phyloP scores from a whole-genome alignment of 2,888 invertebrate genomes.

The Augochlorella aurata region DNA sequence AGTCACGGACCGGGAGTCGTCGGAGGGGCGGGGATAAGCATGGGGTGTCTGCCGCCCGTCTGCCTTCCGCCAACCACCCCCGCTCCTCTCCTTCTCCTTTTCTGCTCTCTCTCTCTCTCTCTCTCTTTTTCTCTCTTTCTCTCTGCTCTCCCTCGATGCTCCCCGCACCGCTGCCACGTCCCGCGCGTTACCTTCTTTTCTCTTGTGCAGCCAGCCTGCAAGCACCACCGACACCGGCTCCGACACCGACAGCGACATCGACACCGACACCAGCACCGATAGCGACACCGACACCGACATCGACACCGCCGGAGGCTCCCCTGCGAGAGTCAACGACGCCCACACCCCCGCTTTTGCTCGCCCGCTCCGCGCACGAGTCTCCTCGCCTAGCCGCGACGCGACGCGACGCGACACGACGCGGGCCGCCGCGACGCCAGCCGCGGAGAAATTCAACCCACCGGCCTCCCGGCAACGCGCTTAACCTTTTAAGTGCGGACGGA shows the following conservation, averaged over 20 bases:
- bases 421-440: conserved; percentile 30
- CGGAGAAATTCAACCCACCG: conserved; percentile 60
- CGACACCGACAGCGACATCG: conserved; percentile 35
- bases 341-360: not conserved
- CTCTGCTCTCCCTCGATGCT: not conserved
- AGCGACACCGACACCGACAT: conserved; percentile 26
- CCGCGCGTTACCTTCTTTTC: conserved; percentile 22
- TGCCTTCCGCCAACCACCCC: conserved; percentile 77
- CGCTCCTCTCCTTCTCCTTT: conserved; percentile 51
- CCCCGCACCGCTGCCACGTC: not conserved
- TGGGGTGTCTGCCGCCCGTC: conserved; percentile 81
- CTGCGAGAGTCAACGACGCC: conserved; percentile 16
- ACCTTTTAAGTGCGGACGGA: conserved; percentile 60
- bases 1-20: conserved; percentile 75
- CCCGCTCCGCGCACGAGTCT: conserved; percentile 10
- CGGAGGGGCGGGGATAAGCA: conserved; percentile 74
- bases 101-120: conserved; percentile 74
- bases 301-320: conserved; percentile 14
- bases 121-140: conserved; percentile 73
- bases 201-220: conserved; percentile 46
- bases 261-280: conserved; percentile 27
- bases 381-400: conserved; percentile 8
- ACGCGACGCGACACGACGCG: not conserved
- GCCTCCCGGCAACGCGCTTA: conserved; percentile 61
- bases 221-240: conserved; percentile 34